These are phyloP conservation scores for Agelaius phoeniceus DNA, from an alignment of 2,113 vertebrate genomes.

Conservation along the genomic window DNA sequence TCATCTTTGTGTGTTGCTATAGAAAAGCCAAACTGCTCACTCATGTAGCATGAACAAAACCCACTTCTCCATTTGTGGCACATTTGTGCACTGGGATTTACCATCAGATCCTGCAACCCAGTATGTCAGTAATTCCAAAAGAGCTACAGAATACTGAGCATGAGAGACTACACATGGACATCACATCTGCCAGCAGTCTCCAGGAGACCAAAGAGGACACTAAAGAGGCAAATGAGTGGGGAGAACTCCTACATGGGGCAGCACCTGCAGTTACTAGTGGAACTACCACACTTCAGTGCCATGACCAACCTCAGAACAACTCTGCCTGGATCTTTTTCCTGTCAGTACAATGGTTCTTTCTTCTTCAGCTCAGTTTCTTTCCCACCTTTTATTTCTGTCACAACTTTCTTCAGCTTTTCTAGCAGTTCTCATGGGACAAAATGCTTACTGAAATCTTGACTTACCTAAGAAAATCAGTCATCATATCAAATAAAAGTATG, in stretches of 20 bases:
- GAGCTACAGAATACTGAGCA: background rate
- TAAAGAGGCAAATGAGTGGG: fast-evolving
- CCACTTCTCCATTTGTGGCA: background rate
- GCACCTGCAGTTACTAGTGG: background rate
- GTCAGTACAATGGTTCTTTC: background rate
- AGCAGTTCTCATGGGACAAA: background rate
- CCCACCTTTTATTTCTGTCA: background rate
- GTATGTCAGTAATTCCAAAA: background rate
- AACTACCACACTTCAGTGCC: background rate
- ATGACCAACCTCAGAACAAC: background rate
- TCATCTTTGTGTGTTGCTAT: background rate
- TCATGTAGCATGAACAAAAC: fast-evolving
- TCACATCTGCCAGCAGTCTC: background rate
- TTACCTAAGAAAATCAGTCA: background rate
- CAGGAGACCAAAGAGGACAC: background rate
- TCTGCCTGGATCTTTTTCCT: background rate
- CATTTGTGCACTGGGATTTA: background rate
- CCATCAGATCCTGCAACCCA: background rate
- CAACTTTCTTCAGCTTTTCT: background rate
- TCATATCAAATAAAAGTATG: background rate
- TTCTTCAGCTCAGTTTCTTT: background rate
- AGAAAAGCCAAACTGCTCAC: background rate
- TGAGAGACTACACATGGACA: fast-evolving
- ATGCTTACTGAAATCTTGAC: background rate
- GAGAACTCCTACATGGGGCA: background rate